Percentiles rank a stretch among this genome's conserved stretches.
Conservation (phyloP, 2,113 vertebrate genomes). For the Eidolon helvum region DNA sequence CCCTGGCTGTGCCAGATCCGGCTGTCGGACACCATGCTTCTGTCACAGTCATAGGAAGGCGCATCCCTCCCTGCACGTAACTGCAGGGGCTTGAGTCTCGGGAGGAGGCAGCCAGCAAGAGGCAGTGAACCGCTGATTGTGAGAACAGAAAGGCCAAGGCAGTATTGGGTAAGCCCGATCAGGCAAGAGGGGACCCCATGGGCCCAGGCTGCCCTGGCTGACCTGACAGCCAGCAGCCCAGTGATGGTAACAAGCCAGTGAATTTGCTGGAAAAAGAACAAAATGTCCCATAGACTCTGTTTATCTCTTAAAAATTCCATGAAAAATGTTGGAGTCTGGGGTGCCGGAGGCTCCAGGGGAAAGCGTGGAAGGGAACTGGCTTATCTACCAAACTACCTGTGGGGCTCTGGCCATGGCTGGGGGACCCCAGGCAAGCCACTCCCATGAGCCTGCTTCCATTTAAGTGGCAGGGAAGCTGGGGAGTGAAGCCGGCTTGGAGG, state of each 20-base stretch:
- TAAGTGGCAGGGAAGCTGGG: neutral
- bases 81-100: rapidly evolving
- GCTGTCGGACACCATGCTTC: neutral
- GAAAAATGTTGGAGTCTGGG: neutral
- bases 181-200: neutral
- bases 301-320: neutral
- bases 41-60: neutral
- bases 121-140: rapidly evolving
- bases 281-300: neutral
- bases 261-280: neutral
- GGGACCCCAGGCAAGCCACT: neutral
- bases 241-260: neutral
- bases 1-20: neutral
- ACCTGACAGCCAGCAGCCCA: neutral
- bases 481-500: rapidly evolving
- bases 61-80: neutral
- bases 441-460: rapidly evolving
- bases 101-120: neutral
- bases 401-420: neutral
- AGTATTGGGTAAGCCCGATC: neutral
- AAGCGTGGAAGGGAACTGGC: neutral
- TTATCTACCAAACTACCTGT: neutral
- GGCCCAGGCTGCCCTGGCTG: neutral
- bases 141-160: neutral
- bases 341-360: neutral